phyloP scores from a whole-genome alignment of 37 sponge, comb jelly and placozoan species.

The Aphrocallistes beatrix region DNA sequence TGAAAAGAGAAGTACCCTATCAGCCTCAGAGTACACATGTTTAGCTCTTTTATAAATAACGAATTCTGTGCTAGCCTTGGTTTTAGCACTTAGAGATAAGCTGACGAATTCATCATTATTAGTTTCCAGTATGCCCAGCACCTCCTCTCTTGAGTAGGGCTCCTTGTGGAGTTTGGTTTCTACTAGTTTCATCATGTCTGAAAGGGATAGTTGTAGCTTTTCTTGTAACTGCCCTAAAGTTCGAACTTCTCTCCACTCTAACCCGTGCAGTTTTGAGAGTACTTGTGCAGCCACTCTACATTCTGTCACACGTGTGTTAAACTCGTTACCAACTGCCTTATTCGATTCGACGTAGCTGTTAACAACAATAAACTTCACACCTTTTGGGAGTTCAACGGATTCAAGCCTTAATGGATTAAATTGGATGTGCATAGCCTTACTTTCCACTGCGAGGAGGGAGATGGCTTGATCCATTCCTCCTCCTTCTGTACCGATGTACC shows the following conservation, averaged over 20 bases:
- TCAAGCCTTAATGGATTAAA: constrained; percentile 63
- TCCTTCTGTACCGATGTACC: constrained; percentile 88
- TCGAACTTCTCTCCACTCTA: constrained; percentile 43
- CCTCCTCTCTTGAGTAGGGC: constrained; percentile 58
- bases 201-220: constrained; percentile 22
- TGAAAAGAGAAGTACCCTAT: constrained; percentile 52
- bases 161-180: constrained; percentile 49
- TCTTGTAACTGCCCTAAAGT: constrained; percentile 47
- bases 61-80: constrained; percentile 37
- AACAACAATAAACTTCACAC: constrained; percentile 62
- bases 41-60: constrained; percentile 62
- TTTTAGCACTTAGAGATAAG: constrained; percentile 29
- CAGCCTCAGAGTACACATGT: constrained; percentile 77
- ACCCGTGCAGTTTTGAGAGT: constrained; percentile 41
- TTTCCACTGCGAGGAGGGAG: constrained; percentile 75
- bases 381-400: constrained; percentile 54
- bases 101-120: constrained; percentile 26
- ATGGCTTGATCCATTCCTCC: constrained; percentile 98
- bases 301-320: constrained; percentile 83
- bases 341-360: constrained; percentile 56
- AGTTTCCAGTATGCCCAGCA: constrained; percentile 50
- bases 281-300: constrained; percentile 76
- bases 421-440: constrained; percentile 71
- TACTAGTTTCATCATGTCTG: constrained; percentile 47
- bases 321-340: constrained; percentile 55